Percentiles rank a stretch among this genome's conserved stretches.
phyloP scores from a whole-genome alignment of 2,797 vertebrate genomes.

The Champsocephalus esox region DNA sequence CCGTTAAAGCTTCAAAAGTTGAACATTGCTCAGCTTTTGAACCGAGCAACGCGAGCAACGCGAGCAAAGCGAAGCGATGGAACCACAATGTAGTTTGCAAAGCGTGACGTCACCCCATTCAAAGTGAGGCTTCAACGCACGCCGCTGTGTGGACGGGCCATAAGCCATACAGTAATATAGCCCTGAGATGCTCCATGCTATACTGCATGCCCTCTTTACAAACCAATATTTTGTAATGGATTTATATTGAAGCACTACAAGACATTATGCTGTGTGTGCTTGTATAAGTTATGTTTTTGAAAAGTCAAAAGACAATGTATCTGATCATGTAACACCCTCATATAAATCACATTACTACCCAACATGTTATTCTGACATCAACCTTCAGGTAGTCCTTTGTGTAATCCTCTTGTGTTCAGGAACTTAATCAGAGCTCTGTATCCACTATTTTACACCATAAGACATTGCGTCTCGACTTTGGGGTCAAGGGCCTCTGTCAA shows the following conservation, averaged over 20 bases:
- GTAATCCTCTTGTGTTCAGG: conserved; percentile 6
- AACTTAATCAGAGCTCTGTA: conserved; percentile 9
- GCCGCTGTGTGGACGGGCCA: no score
- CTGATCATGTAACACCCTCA: background rate
- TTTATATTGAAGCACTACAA: background rate
- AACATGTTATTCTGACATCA: background rate
- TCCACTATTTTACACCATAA: conserved; percentile 34
- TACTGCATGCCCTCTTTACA: no score
- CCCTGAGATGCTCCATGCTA: background rate
- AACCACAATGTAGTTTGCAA: no score
- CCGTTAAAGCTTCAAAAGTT: no score
- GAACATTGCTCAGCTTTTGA: no score
- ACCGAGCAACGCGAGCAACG: no score
- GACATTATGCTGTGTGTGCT: background rate
- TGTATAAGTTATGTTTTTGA: background rate
- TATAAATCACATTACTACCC: background rate
- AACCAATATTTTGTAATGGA: background rate
- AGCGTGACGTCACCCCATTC: no score
- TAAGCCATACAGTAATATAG: background rate
- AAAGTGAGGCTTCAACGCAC: no score
- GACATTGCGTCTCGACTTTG: conserved; percentile 44
- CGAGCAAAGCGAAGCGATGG: no score
- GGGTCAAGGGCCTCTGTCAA: conserved; percentile 67
- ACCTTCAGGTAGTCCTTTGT: background rate
- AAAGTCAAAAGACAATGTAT: background rate